Evolutionary conservation across 2,113 vertebrate genomes (phyloP).

Genomic region (Apodemus speciosus): DNA sequence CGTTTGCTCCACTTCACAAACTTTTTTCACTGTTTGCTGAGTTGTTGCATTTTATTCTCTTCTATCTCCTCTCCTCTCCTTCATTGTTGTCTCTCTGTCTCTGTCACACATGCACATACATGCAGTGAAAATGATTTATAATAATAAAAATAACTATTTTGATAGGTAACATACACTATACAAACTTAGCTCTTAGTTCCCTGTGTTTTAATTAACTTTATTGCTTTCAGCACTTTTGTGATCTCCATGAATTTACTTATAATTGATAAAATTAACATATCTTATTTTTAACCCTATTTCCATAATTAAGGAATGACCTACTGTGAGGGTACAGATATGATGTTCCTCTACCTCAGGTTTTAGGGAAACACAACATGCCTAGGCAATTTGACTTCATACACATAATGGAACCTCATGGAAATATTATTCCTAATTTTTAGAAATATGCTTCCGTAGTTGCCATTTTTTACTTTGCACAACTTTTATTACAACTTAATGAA

Average conservation of each 20-base stretch:
- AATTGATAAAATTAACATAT: too few relatives aligned
- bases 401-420: neutral
- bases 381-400: too few relatives aligned
- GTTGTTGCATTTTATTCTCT: neutral
- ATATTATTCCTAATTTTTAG: neutral
- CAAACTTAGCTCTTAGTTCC: neutral
- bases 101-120: neutral
- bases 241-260: neutral
- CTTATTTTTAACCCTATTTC: neutral
- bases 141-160: neutral
- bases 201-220: neutral
- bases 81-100: neutral
- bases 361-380: neutral
- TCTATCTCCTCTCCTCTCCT: too few relatives aligned
- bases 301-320: neutral
- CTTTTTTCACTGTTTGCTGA: neutral
- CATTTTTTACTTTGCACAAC: too few relatives aligned
- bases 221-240: neutral
- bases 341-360: neutral
- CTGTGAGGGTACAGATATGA: accelerated
- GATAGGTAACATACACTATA: neutral
- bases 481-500: neutral
- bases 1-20: neutral
- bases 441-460: neutral
- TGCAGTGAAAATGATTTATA: neutral